Evolutionary conservation across 2,113 vertebrate species (phyloP).

Genomic region (Tor tambroides): DNA sequence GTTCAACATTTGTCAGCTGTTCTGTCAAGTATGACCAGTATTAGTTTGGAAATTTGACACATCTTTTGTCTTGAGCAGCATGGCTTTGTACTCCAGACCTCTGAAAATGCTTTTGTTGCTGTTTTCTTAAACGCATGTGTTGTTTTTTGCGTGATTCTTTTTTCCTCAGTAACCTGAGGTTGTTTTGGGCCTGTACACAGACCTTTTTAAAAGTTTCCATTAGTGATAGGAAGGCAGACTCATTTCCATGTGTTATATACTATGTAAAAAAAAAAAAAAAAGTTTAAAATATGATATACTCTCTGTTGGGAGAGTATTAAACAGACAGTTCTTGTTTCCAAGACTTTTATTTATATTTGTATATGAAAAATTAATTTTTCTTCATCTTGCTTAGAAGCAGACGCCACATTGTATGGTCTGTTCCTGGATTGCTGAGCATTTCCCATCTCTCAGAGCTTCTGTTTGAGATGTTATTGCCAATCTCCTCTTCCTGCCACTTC

Average conservation of each 20-base stretch:
- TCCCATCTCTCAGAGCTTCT: slow-evolving; percentile 4
- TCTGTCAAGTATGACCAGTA: slow-evolving; percentile 41
- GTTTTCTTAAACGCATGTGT: slow-evolving; percentile 1
- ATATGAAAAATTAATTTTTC: not conserved
- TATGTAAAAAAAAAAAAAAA: not conserved
- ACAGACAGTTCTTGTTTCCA: not conserved
- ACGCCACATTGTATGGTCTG: not conserved
- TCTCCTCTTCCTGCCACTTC: slow-evolving; percentile 1
- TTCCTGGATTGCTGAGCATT: not conserved
- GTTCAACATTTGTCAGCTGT: slow-evolving; percentile 51
- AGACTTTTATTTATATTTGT: not conserved
- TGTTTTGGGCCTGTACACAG: not conserved
- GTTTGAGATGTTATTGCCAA: not conserved
- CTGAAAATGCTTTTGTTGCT: slow-evolving; percentile 15
- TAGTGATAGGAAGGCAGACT: not conserved
- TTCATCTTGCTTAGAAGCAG: not conserved
- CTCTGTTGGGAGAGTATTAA: not conserved
- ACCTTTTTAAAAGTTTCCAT: not conserved
- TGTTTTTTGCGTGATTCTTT: not conserved
- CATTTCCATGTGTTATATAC: not conserved
- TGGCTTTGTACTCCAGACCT: slow-evolving; percentile 23
- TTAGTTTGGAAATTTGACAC: slow-evolving; percentile 39
- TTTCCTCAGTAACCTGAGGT: not conserved
- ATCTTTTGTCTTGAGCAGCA: slow-evolving; percentile 43
- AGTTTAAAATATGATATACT: not conserved